Base-by-base conservation (phyloP, 37 sponge, comb jelly and placozoan species). In the Theonella swinhoei region DNA sequence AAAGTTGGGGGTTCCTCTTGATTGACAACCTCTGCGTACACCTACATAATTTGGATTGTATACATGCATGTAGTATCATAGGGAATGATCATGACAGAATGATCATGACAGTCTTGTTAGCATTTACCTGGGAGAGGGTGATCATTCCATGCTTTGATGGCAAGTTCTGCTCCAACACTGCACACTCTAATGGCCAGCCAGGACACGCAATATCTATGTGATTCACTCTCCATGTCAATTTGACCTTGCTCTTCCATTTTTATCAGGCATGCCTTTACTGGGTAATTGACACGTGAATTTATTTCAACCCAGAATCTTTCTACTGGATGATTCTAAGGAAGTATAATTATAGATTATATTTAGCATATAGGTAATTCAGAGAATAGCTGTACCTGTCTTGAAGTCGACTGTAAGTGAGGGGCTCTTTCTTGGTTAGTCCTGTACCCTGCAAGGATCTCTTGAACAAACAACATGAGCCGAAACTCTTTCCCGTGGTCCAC, bases 401-500 rank as follows among this genome's bases (percentile, higher is more conserved):
- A 41, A 47, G 88, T 80, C 33, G 69, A 64, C 41, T 87, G 81
- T 1, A 79, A 4, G 39, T 47, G 63, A 24, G 87, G 74, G 8
- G 74, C 47, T 1, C 64, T 70, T 0, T 64, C 32, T 19, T 39
- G 76, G 59, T 83, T 70, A 14, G 14, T 14, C 14, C 54, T 47
- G 54, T 47, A 29, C 9, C 28, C 32, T 17, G 79, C 72, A 17
- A 89, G 38, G 30, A 33, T 17, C 30, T 85, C 87, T 66, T 90
- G 85, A 0, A 90, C 83, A 76, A n/a, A 71, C 11, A 85, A 29
- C 34, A 74, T 85, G 39, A 90, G 43, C 17, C 65, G 26, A 59
- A 70, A 90, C 47, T 90, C 91, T 70, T 47, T 85, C 25, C 91
- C 91, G 1, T 90, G 85, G 64, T 90, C 90, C 0, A 89, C 84